These are phyloP conservation scores for Conomelus anceps DNA, from an alignment of 2,888 invertebrate genomes.

Conservation along the genomic window DNA sequence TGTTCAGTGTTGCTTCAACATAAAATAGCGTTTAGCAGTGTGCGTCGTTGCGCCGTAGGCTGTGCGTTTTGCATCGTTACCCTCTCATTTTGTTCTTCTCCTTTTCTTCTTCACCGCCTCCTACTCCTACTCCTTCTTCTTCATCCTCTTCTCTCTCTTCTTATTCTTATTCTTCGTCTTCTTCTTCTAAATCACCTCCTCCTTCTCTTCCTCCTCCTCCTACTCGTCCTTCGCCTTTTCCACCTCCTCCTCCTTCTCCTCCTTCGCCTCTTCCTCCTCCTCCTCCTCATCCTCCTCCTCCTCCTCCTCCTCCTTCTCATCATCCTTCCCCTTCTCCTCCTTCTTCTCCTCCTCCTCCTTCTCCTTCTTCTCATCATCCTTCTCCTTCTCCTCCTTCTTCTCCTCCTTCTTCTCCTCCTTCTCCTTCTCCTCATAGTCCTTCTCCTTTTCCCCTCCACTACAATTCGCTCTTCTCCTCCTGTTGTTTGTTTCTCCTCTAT, in stretches of 20 bases:
- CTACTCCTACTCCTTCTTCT: too few species aligned
- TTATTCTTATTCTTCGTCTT: neutral
- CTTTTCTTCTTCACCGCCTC: too few species aligned
- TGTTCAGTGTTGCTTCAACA: neutral
- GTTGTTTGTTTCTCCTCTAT: neutral
- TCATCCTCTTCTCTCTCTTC: neutral
- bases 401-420: neutral
- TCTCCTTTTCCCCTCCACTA: too few species aligned
- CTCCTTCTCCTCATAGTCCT: neutral
- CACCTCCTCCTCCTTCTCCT: neutral
- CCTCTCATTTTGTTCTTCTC: too few species aligned
- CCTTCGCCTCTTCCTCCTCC: neutral
- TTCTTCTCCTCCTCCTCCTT: neutral
- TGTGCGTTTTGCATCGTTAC: neutral
- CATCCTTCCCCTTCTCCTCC: neutral
- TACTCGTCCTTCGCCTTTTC: neutral
- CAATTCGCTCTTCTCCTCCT: neutral
- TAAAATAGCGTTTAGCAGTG: neutral
- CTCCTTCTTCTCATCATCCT: neutral
- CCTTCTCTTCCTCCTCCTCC: neutral
- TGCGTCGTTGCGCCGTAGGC: neutral
- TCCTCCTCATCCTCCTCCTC: neutral
- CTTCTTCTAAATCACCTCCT: neutral
- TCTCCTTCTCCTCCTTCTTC: neutral
- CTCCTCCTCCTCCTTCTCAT: neutral